Evolutionary conservation across 2,888 invertebrate genomes (phyloP).

Genomic region (Callosobruchus maculatus): DNA sequence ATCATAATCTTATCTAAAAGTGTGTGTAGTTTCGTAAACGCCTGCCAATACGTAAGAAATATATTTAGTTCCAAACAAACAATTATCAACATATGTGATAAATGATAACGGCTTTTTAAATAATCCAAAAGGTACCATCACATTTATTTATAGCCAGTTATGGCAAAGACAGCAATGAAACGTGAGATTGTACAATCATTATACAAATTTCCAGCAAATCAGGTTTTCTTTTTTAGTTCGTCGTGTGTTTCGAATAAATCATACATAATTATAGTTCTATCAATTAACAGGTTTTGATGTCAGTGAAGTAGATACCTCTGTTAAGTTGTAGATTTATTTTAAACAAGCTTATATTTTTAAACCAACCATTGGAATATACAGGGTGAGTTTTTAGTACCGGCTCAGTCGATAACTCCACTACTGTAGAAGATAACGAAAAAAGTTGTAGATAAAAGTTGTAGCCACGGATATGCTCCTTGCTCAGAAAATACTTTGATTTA

Average conservation of each 20-base stretch:
- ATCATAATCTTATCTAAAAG: not conserved
- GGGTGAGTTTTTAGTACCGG: no score
- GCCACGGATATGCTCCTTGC: no score
- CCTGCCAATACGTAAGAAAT: not conserved
- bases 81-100: not conserved
- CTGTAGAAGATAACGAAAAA: no score
- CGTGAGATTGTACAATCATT: not conserved
- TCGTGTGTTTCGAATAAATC: not conserved
- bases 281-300: not conserved
- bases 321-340: no score
- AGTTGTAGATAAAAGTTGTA: no score
- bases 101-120: not conserved
- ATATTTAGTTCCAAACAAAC: not conserved
- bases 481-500: no score
- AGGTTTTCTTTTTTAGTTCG: not conserved
- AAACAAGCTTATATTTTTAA: no score
- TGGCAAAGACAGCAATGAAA: not conserved
- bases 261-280: not conserved
- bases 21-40: not conserved
- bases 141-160: not conserved
- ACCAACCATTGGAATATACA: no score
- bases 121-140: not conserved
- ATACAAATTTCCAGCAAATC: not conserved
- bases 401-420: no score
- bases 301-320: not conserved